A percentile compares a stretch with the other conserved stretches of the same genome.
Conservation (phyloP, 2,888 invertebrate species). For the Noctua pronuba region DNA sequence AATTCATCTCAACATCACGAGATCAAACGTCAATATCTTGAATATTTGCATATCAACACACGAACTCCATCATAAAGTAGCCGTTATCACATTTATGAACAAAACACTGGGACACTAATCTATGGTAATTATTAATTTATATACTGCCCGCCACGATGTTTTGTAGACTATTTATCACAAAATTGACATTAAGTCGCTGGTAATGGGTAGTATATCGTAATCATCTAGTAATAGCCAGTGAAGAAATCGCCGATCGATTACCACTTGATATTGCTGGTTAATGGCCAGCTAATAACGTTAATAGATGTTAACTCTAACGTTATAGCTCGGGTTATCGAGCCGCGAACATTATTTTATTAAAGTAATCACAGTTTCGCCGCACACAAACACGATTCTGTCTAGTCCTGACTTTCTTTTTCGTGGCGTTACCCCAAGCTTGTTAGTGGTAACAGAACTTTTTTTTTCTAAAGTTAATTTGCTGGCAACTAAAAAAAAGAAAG, state of each 20-base stretch:
- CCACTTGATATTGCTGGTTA: constrained; percentile 62
- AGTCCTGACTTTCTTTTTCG: constrained; percentile 44
- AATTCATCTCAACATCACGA: constrained; percentile 45
- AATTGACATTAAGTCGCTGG: constrained; percentile 57
- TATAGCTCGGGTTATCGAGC: constrained; percentile 56
- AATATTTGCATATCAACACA: constrained; percentile 45
- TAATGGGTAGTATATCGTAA: constrained; percentile 64
- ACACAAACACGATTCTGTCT: constrained; percentile 40
- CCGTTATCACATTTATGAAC: constrained; percentile 52
- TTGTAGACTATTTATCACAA: constrained; percentile 60
- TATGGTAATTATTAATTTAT: constrained; percentile 66
- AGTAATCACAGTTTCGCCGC: constrained; percentile 53
- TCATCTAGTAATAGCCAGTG: constrained; percentile 60
- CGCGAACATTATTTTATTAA: constrained; percentile 60
- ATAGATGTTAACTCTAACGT: constrained; percentile 67
- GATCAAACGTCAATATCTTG: constrained; percentile 38
- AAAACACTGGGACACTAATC: constrained; percentile 47
- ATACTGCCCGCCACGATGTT: constrained; percentile 48
- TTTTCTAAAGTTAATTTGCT: constrained; percentile 40
- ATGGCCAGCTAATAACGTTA: constrained; percentile 68
- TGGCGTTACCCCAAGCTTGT: constrained; percentile 36
- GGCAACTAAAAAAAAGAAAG: constrained; percentile 30
- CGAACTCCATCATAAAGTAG: constrained; percentile 52
- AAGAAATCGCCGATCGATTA: constrained; percentile 68
- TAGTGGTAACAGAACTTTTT: constrained; percentile 38